Conservation (phyloP, 2,113 vertebrate species). For the Corydoras sp. region DNA sequence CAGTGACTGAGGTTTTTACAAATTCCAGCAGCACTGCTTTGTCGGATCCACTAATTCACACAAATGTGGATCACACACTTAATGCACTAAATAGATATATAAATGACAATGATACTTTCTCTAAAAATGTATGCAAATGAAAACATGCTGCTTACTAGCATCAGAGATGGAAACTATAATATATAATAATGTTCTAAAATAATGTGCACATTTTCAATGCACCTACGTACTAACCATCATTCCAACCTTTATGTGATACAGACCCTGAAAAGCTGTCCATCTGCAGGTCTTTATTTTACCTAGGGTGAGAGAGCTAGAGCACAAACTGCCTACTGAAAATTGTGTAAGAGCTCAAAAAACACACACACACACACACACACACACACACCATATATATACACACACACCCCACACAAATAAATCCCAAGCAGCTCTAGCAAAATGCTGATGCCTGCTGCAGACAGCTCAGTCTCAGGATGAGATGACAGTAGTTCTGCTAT, state of each 20-base stretch:
- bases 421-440: conserved; percentile 24
- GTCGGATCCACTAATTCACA: too few relatives aligned
- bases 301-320: conserved; percentile 67
- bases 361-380: conserved; percentile 14
- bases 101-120: conserved; percentile 31
- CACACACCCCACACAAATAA: conserved; percentile 6
- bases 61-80: too few relatives aligned
- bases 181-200: too few relatives aligned
- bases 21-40: too few relatives aligned
- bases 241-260: conserved; percentile 53
- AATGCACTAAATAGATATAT: too few relatives aligned
- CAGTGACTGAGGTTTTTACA: too few relatives aligned
- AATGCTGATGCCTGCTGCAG: conserved; percentile 18
- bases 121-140: neutral
- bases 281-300: conserved; percentile 63
- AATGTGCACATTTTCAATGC: too few relatives aligned
- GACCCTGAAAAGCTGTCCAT: conserved; percentile 70
- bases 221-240: too few relatives aligned
- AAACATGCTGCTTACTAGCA: too few relatives aligned
- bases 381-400: neutral
- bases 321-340: conserved; percentile 52
- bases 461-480: conserved; percentile 32
- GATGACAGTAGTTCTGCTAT: conserved; percentile 43
- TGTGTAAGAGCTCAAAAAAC: conserved; percentile 20
- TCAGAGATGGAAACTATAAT: too few relatives aligned